Base-by-base conservation (phyloP, 2,797 vertebrate genomes). In the Vespertilio murinus region DNA sequence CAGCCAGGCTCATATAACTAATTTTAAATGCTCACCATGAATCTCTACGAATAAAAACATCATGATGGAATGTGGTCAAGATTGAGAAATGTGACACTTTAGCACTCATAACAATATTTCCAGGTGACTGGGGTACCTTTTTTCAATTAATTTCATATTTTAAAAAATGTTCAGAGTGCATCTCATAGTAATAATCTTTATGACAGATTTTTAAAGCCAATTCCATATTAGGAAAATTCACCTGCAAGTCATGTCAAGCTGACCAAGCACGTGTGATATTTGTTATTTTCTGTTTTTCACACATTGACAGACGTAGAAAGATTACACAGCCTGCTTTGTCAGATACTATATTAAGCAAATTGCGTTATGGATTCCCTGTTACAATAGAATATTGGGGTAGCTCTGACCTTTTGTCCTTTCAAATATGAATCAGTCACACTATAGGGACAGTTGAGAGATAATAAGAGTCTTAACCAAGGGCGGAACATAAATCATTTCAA, bases 201-300 rank as follows among this genome's bases (percentile, higher is more conserved):
- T 70, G 9, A 86, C 20, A 70, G 33, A 82, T 69, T 79, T 96
- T 92, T 79, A 77, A 83, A 90, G 71, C 8, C 42, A 33, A n/a
- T 38, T 61, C 22, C 22, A 59, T 42, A 20, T 35, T 52, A 93
- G 82, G 12, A 87, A 89, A 81, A 81, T 45, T 79, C 49, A 93
- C 30, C 42, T 61, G 47, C 77, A 86, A 93, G 33, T 77, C 47
- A 79, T 30, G 25, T 90, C 18, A 59, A 88, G 79, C 28, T 93
- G 28, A 80, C 33, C 22, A 49, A 85, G 64, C 35, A 67, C 1
- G 1, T 54, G 49, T 47, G 35, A 40, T 35, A 61, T 38, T 67
- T 81, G 47, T 64, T 38, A 45, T 45, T 38, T 94, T 78, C 28
- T 75, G n/a, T 45, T 47, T 80, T 84, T 71, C 52, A 74, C 12